Evolutionary conservation across 2,888 invertebrate genomes (phyloP).

Genomic region (Quadriops clusia): DNA sequence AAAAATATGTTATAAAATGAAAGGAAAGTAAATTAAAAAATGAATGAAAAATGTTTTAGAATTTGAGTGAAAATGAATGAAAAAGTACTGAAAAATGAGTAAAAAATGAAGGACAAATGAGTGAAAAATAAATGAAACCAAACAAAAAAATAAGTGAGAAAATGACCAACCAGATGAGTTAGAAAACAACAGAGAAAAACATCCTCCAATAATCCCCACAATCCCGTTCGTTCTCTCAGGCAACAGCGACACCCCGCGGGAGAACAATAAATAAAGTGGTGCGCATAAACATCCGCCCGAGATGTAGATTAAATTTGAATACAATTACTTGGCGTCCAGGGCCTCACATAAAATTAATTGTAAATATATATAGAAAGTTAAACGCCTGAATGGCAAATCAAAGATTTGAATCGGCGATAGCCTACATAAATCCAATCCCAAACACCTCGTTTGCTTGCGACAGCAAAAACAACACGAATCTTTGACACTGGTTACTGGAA

Average conservation of each 20-base stretch:
- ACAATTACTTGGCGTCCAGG: constrained; percentile 33
- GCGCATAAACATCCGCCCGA: constrained; percentile 9
- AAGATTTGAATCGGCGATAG: constrained; percentile 36
- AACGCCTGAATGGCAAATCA: constrained; percentile 38
- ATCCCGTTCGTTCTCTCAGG: constrained; percentile 6
- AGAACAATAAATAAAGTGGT: constrained; percentile 10
- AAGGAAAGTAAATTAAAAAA: too few species aligned
- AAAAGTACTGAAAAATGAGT: too few species aligned
- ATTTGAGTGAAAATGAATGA: too few species aligned
- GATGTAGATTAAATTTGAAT: constrained; percentile 30
- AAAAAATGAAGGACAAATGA: too few species aligned
- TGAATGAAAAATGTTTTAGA: too few species aligned
- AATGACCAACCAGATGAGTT: too few species aligned
- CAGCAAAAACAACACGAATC: constrained; percentile 27
- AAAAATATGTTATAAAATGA: too few species aligned
- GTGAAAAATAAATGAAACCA: too few species aligned
- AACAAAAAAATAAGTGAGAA: too few species aligned
- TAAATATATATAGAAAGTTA: constrained; percentile 37
- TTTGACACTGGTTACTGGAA: constrained; percentile 26
- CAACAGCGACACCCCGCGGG: neutral
- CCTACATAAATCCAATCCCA: constrained; percentile 33
- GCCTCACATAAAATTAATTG: constrained; percentile 38
- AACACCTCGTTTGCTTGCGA: constrained; percentile 34
- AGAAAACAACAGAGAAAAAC: too few species aligned
- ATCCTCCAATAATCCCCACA: neutral